Evolutionary conservation across 2,113 vertebrate species (phyloP), one percentile per base, ranked within the genome.

Genomic region (Turnix velox): DNA sequence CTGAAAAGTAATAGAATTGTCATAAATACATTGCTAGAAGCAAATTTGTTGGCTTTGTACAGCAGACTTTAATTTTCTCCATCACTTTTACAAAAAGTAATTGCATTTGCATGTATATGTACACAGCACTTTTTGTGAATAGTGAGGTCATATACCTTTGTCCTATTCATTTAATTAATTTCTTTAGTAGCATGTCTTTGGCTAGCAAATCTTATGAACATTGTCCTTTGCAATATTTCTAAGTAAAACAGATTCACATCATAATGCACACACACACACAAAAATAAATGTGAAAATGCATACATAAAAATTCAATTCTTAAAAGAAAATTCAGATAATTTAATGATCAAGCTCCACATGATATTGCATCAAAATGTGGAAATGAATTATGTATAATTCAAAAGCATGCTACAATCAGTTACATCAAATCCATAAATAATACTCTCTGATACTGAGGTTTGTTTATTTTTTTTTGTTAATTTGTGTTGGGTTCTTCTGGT

Each of bases 401-500:
- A 80, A 95, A 73, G 5, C 23, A 24, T 39, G 5, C 8, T 78
- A 10, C 16, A 65, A 7, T 54, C 12, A 45, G 58, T 58, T 40
- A 43, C 4, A 66, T 62, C 7, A 63, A 84, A 58, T 52, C 1
- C 18, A 35, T 65, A 68, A 59, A 59, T 39, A 54, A 72, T 25
- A 6, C 46, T 40, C 4, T 51, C 17, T 68, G 6, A 40, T 28
- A 40, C 18, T 20, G 25, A 30, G 5, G n/a, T n/a, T n/a, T n/a
- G n/a, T 1, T 45, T 7, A 3, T 57, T 63, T 5, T 67, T 75
- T 90, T 75, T 30, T 68, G 23, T 49, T 49, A 37, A 14, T 51
- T 66, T 35, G 6, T 1, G 3, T 12, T 24, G 5, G 0, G 0
- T 2, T 8, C 17, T 66, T 71, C 49, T 69, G 12, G 14, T 68